These are phyloP conservation scores for Xylota segnis DNA, from an alignment of 2,888 invertebrate genomes.

Conservation along the genomic window DNA sequence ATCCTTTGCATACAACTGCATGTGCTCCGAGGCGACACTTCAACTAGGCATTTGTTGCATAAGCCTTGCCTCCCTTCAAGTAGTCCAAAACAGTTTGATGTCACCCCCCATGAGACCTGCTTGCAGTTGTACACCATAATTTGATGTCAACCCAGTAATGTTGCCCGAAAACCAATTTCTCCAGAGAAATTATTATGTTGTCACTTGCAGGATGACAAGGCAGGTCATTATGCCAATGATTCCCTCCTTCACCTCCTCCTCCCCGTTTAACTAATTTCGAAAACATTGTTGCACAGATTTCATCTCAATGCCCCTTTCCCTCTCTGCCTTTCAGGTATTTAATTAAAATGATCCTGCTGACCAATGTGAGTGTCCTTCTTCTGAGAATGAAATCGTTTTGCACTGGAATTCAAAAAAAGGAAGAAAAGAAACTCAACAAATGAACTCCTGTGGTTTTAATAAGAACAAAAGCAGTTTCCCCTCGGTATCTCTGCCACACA, in stretches of 20 bases:
- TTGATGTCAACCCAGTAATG: conserved; percentile 5
- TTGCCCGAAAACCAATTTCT: conserved; percentile 35
- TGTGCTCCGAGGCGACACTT: background rate
- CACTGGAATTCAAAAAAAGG: background rate
- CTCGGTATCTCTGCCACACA: background rate
- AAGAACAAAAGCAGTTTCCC: conserved; percentile 13
- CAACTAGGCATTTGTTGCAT: conserved; percentile 38
- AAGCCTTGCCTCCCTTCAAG: background rate
- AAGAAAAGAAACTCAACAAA: conserved; percentile 4
- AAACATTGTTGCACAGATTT: conserved; percentile 34
- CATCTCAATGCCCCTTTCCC: background rate
- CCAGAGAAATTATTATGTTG: conserved; percentile 48
- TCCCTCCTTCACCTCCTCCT: background rate
- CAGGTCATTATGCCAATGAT: background rate
- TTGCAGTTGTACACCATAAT: background rate
- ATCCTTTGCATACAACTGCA: conserved; percentile 32
- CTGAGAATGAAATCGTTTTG: background rate
- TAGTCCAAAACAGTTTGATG: background rate
- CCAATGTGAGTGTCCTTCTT: background rate
- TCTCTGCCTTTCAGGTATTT: conserved; percentile 26
- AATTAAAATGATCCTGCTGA: conserved; percentile 37
- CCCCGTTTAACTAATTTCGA: background rate
- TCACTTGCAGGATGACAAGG: conserved; percentile 42
- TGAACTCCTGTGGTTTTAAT: conserved; percentile 25
- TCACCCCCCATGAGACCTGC: background rate